Base-by-base conservation (phyloP, 2,113 vertebrate genomes). In the Halichoeres trimaculatus region DNA sequence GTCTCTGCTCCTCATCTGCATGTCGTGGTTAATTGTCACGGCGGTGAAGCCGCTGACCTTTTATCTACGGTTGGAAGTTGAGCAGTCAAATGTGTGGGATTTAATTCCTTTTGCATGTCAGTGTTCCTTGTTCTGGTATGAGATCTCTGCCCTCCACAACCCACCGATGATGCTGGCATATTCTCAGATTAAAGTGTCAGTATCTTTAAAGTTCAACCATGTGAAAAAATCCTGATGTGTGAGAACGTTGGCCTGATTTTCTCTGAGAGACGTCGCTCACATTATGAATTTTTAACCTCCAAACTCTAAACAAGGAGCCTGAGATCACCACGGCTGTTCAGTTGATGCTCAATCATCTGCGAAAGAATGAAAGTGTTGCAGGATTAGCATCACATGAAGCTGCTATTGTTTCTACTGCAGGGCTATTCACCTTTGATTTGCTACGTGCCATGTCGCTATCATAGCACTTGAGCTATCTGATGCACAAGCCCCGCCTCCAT, bases 261-360 rank as follows among this genome's bases (percentile, higher is more conserved):
- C 23, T 38, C 12, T 24, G 36, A 59, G 20, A 59, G 54, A 24
- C 13, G 34, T 72, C 40, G 5, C 45, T 71, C 54, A 74, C 30
- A 16, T 71, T 23, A 74, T 73, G 51, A 9, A 86, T 78, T 24
- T 85, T 72, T 69, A 45, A 70, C 72, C 53, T 55, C 13, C 64
- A 2, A 67, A 75, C 30, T 34, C 61, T 47, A 34, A 6, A 36
- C 34, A 30, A 20, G 16, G 17, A 45, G 59, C 22, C 14, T 2
- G 38, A 43, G 59, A 38, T 30, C 12, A 60, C 68, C n/a, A 23
- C 17, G 19, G 62, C 41, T 65, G 63, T 53, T 52, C 48, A 26
- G 50, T 35, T 48, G 43, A 6, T 71, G 47, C 68, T 75, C 68
- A 54, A 54, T 76, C 56, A 60, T 19, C 11, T 56, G 52, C 2